Evolutionary conservation across 2,797 vertebrate genomes (phyloP), one percentile per base, ranked within the genome.

Genomic region (Bradypus variegatus): DNA sequence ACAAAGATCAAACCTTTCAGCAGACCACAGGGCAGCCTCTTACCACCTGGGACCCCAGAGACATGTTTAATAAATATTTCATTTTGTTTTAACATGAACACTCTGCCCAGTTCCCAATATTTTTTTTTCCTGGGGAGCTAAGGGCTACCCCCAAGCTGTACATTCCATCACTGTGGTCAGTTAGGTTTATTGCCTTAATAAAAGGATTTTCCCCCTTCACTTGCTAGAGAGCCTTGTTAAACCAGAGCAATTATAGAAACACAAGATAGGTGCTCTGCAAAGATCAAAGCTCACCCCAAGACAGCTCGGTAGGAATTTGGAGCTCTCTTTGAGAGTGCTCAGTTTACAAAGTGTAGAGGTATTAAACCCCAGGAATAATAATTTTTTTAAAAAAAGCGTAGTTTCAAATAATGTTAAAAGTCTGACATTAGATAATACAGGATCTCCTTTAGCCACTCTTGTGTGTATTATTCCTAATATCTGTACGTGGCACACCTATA

Each of bases 1-100:
- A 94, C 94, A 96, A 96, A 98, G 97, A 98, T 98, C 97, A 98
- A 98, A 96, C 97, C 96, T 97, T 98, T 97, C 97, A 97, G 96
- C 96, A 82, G 97, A 97, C 96, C 97, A 96, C 97, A 97, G 97
- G 97, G 97, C 97, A 97, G 97, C 95, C 94, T 97, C 95, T 96
- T 97, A 95, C 97, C 97, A 97, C 97, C 97, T 97, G 97, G 94
- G 96, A 98, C 93, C 96, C 29, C 94, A 96, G 96, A 94, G 97
- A 97, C 93, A 95, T 93, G 88, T 97, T 97, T 97, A 96, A 97
- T 97, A 97, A 97, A 98, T 97, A 97, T 97, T 97, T 97, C 91
- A 96, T 97, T 97, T 97, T 94, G 96, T 97, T 97, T 97, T 94
- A 96, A 96, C 27, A 3, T 92, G 88, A 95, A 95, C 91, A 94